Evolutionary conservation across 2,113 vertebrate genomes (phyloP).

Genomic region (Pluvianellus socialis): DNA sequence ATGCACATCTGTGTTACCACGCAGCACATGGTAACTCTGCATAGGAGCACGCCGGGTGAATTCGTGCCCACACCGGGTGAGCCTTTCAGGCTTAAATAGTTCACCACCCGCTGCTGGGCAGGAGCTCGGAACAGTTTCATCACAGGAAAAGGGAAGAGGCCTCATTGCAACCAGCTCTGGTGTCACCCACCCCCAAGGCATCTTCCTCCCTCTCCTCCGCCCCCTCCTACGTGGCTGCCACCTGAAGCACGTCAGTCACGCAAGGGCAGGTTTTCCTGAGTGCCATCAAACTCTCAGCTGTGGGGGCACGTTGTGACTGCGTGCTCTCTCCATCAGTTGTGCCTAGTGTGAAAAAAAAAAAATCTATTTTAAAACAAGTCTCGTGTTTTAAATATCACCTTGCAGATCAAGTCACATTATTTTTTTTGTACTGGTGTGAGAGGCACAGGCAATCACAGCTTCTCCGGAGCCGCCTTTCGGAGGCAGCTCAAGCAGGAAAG

Average conservation of each 20-base stretch:
- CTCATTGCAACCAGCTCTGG: not conserved
- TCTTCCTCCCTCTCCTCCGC: not conserved
- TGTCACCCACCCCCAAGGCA: not conserved
- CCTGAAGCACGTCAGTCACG: not conserved
- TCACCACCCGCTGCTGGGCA: not conserved
- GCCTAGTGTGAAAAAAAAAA: not conserved
- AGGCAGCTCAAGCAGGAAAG: not conserved
- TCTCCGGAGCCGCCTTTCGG: not conserved
- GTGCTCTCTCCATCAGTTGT: not conserved
- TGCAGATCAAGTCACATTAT: not conserved
- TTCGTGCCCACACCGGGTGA: not conserved
- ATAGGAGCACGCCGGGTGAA: not conserved
- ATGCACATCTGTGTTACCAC: accelerated
- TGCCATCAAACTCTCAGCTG: not conserved
- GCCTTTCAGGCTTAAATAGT: not conserved
- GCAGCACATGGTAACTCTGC: accelerated
- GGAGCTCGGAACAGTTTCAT: not conserved
- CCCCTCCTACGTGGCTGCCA: not conserved
- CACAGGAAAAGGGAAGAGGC: not conserved
- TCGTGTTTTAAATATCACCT: not conserved
- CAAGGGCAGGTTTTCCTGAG: not conserved
- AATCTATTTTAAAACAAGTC: not conserved
- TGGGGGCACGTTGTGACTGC: accelerated
- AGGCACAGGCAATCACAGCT: not conserved
- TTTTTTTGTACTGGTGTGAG: not conserved